Base-by-base conservation (phyloP, 2,113 vertebrate species). In the Atractosteus spatula region DNA sequence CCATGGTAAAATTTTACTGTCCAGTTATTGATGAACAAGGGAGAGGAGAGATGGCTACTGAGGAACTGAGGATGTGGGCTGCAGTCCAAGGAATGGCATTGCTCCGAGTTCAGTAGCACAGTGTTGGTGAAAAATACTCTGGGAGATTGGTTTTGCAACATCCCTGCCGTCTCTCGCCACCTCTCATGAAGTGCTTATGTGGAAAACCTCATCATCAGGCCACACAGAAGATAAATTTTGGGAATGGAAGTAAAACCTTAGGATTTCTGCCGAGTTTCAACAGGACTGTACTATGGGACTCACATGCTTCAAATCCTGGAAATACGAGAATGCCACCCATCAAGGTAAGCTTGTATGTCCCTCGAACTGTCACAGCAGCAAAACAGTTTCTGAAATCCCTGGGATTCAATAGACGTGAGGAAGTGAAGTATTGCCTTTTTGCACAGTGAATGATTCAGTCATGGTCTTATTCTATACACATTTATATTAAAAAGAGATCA, bases 241-340 rank as follows among this genome's bases (percentile, higher is more conserved):
- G 7, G 41, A 64, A 47, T 63, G 71, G 10, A 41, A 55, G 14
- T 55, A 42, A 63, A 47, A 57, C 71, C 13, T 12, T 59, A 12
- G 11, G 11, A n/a, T 12, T 12, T 59, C 56, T n/a, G n/a, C 11
- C 7, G n/a, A 14, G n/a, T n/a, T 4, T 59, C 56, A 14, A 12
- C 56, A 8, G 17, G 29, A 11, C 44, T 8, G 7, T 29, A 72
- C 3, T 41, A 76, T 68, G 74, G 74, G 70, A 62, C 70, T 76
- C 2, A 29, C 66, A 56, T 72, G 65, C 44, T 72, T 65, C 51
- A 77, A 70, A 65, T 71, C 55, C 44, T 70, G 71, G 71, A 69
- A 51, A 41, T 17, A 59, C 13, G 62, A 77, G 42, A 72, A 8
- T 10, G 16, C 44, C 10, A 47, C 62, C 41, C 62, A 69, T 12